Percentiles rank a stretch among this genome's conserved stretches.
These are phyloP conservation scores for Neogobius melanostomus DNA, from an alignment of 2,113 vertebrate species.

Conservation along the genomic window DNA sequence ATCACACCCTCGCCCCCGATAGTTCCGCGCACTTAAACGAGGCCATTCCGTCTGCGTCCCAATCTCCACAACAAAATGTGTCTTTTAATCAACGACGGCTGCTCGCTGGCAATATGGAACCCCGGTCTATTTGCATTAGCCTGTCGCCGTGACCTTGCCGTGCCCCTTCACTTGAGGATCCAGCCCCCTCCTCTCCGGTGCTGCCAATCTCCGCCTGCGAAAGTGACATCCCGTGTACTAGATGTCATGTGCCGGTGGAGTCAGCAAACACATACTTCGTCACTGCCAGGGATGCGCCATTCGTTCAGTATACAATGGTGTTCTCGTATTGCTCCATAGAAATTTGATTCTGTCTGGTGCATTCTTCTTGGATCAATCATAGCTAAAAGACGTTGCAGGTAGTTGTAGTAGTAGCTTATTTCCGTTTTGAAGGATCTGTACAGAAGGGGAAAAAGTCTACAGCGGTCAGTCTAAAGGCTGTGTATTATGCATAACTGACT, in stretches of 20 bases:
- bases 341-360: too few species aligned
- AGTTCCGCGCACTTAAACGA: constrained; percentile 51
- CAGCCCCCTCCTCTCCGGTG: constrained; percentile 13
- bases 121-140: constrained; percentile 38
- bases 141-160: constrained; percentile 45
- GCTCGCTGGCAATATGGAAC: constrained; percentile 31
- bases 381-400: too few species aligned
- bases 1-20: constrained; percentile 33
- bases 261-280: not conserved
- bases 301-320: too few species aligned
- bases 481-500: too few species aligned
- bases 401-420: too few species aligned
- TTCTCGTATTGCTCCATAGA: too few species aligned
- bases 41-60: constrained; percentile 55
- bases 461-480: too few species aligned
- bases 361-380: too few species aligned
- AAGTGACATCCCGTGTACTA: constrained; percentile 19
- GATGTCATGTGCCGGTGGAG: constrained; percentile 24
- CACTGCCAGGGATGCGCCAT: too few species aligned
- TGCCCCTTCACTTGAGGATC: constrained; percentile 30
- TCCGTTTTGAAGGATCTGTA: too few species aligned
- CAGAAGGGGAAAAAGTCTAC: too few species aligned
- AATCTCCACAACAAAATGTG: constrained; percentile 43
- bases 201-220: constrained; percentile 20
- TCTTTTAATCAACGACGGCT: constrained; percentile 50